A percentile compares a stretch with the other conserved stretches of the same genome.
phyloP scores from a whole-genome alignment of 2,888 invertebrate species.

The Apodemia duryi region DNA sequence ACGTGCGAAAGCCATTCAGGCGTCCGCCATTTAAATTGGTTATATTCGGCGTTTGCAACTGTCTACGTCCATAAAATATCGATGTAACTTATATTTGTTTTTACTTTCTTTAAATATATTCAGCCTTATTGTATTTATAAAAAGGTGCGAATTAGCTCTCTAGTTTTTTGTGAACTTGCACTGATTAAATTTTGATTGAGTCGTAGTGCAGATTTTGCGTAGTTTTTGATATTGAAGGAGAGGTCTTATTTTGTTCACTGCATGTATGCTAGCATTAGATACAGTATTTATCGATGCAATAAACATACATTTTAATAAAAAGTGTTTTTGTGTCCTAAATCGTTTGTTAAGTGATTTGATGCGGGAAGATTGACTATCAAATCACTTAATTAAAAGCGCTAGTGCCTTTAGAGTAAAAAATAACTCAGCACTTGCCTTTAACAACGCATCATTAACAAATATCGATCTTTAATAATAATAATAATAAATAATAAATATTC shows the following conservation, averaged over 20 bases:
- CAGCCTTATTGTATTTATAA: neutral
- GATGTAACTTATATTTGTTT: neutral
- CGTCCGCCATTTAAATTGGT: too few species aligned
- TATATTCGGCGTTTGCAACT: neutral
- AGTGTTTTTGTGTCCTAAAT: conserved; percentile 24
- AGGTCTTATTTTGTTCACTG: conserved; percentile 45
- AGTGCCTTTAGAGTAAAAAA: too few species aligned
- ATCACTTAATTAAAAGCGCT: too few species aligned
- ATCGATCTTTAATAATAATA: too few species aligned
- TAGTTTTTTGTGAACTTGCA: neutral
- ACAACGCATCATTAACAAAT: too few species aligned
- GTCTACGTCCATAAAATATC: neutral
- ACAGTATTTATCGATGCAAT: conserved; percentile 76
- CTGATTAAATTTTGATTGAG: neutral
- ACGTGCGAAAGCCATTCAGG: too few species aligned
- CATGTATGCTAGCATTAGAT: conserved; percentile 67
- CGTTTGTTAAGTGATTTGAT: neutral
- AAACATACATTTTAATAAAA: conserved; percentile 51
- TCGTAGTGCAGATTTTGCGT: conserved; percentile 13
- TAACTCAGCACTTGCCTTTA: too few species aligned
- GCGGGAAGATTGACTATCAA: too few species aligned
- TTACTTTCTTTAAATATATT: neutral
- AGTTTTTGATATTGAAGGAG: conserved; percentile 26
- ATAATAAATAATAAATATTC: too few species aligned
- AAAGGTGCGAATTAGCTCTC: conserved; percentile 10